Conservation (phyloP, 2,797 vertebrate genomes). For the Allobates femoralis region DNA sequence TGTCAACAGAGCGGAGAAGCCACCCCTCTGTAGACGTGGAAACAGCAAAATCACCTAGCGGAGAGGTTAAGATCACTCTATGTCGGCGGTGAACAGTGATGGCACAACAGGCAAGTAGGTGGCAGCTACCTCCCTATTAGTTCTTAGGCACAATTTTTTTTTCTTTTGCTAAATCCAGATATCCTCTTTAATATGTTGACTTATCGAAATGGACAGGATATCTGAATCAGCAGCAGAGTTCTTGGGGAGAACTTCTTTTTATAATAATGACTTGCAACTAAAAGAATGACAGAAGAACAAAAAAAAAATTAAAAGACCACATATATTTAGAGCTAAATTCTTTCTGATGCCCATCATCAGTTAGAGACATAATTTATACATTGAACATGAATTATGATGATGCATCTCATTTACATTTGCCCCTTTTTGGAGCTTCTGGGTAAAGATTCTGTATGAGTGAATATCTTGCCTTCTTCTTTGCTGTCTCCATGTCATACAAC, state of each 20-base stretch:
- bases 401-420: conserved; percentile 21
- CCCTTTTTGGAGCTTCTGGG: background rate
- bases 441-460: conserved; percentile 32
- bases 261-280: background rate
- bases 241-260: background rate
- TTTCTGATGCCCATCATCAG: background rate
- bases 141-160: no score
- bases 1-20: no score
- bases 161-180: no score
- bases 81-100: no score
- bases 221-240: background rate
- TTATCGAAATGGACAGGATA: background rate
- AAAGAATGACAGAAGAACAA: background rate
- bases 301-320: background rate
- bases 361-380: conserved; percentile 8
- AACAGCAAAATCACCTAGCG: no score
- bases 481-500: conserved; percentile 60
- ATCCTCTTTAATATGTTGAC: no score
- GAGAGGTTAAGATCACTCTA: no score
- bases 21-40: no score
- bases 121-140: no score
- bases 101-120: no score
- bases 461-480: conserved; percentile 44
- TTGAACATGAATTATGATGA: background rate
- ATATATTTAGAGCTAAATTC: background rate